phyloP scores from a whole-genome alignment of 1,140 invertebrate genomes.

The Drosophila sproati region DNA sequence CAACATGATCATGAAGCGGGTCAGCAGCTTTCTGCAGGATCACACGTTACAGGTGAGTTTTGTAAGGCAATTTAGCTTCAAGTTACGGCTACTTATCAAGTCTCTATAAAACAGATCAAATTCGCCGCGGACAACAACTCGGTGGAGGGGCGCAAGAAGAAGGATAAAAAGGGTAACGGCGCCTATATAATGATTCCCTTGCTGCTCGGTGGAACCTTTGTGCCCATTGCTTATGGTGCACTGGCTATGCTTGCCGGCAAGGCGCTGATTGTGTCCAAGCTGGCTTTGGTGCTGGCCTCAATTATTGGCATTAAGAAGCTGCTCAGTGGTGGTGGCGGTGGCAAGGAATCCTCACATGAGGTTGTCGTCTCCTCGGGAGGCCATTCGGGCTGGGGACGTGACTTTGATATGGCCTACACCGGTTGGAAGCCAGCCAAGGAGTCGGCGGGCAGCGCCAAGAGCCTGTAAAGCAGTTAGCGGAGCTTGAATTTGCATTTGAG shows the following conservation, averaged over 20 bases:
- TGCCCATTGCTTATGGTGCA: constrained; percentile 91
- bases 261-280: constrained; percentile 92
- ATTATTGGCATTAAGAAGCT: constrained; percentile 94
- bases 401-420: constrained; percentile 88
- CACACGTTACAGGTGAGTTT: constrained; percentile 90
- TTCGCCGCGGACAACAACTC: constrained; percentile 59
- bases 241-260: constrained; percentile 92
- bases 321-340: constrained; percentile 87
- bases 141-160: constrained; percentile 79
- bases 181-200: constrained; percentile 91
- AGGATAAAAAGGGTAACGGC: constrained; percentile 89
- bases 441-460: constrained; percentile 59
- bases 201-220: constrained; percentile 91
- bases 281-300: constrained; percentile 91
- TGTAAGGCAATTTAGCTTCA: background rate
- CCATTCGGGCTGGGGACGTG: constrained; percentile 90
- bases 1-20: constrained; percentile 90
- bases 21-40: constrained; percentile 89
- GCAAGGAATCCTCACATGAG: constrained; percentile 88
- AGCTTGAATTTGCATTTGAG: constrained; percentile 68
- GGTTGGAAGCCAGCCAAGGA: constrained; percentile 86
- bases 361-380: constrained; percentile 89
- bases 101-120: constrained; percentile 53
- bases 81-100: background rate
- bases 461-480: constrained; percentile 51